These are phyloP conservation scores for Battus philenor DNA, from an alignment of 1,140 invertebrate species.

Conservation along the genomic window DNA sequence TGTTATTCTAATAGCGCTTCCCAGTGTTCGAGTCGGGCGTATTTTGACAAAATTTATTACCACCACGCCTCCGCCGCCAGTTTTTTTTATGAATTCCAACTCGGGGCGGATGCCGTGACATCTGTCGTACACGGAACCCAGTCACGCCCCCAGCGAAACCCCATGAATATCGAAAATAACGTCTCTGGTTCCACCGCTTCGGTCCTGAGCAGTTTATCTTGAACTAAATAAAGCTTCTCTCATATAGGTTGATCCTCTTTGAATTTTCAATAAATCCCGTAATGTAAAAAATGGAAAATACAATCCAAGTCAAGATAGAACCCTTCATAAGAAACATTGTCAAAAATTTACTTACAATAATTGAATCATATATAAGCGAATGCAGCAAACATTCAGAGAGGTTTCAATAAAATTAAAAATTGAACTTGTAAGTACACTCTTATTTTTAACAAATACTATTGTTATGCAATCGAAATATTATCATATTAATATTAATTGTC, in stretches of 20 bases:
- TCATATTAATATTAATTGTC: no score
- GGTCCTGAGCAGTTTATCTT: background rate
- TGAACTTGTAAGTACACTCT: no score
- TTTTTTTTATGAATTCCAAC: conserved; percentile 40
- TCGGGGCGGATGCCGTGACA: conserved; percentile 56
- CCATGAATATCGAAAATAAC: conserved; percentile 37
- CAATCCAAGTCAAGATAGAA: no score
- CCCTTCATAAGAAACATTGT: no score
- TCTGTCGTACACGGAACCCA: conserved; percentile 55
- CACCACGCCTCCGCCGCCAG: conserved; percentile 62
- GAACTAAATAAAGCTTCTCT: background rate
- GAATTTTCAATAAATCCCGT: background rate
- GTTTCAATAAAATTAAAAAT: no score
- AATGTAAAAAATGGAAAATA: no score
- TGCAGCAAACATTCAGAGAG: no score
- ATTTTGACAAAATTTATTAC: conserved; percentile 76
- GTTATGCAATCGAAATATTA: no score
- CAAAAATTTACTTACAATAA: no score
- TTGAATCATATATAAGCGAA: no score
- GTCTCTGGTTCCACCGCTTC: conserved; percentile 28
- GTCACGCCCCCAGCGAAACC: conserved; percentile 48
- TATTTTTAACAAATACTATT: no score
- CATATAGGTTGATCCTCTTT: background rate
- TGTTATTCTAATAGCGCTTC: conserved; percentile 74
- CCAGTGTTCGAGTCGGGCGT: conserved; percentile 69